Evolutionary conservation across 2,113 vertebrate genomes (phyloP), one percentile per base, ranked within the genome.

Genomic region (Nerophis ophidion): DNA sequence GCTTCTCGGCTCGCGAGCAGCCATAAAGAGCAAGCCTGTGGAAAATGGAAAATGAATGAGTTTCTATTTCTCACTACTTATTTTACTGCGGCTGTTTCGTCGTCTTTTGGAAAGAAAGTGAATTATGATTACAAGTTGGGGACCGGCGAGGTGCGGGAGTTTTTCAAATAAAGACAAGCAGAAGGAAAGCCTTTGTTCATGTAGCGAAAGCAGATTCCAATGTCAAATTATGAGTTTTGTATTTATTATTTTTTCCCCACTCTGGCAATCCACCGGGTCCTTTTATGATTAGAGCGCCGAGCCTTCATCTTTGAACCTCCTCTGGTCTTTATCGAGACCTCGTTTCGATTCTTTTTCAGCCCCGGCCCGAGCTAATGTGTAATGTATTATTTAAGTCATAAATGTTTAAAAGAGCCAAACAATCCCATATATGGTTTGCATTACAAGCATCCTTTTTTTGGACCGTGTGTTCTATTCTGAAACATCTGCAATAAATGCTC

Each of bases 321-420:
- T 60, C 77, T 82, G 49, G 48, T 85, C 76, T 88, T 87, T 89
- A 86, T 88, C 75, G 75, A 84, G 78, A 87, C 74, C 71, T 81
- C 73, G 71, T 84, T 85, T 82, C 84, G 81, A 88, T 12, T 89
- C 72, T 87, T 88, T 84, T 56, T 84, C 85, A 86, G 83, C 80
- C 66, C 73, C 2, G 70, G 75, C 77, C 54, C 40, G 40, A 12
- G 11, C 83, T 90, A 88, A 88, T 88, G 76, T 86, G 80, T 85
- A 85, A 89, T 89, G 85, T 89, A 87, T 91, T 89, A 90, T 90
- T 91, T 83, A 89, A 86, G 73, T 84, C 81, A 86, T 89, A 77
- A 90, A 91, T 90, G 81, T 89, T 90, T 86, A 76, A 90, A 80
- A 64, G 63, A 49, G 65, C 81, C 76, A 81, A 87, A 87, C 82